A percentile compares a stretch with the other conserved stretches of the same genome.
Evolutionary conservation across 1,140 invertebrate genomes (phyloP).

Genomic region (Elysia chlorotica): DNA sequence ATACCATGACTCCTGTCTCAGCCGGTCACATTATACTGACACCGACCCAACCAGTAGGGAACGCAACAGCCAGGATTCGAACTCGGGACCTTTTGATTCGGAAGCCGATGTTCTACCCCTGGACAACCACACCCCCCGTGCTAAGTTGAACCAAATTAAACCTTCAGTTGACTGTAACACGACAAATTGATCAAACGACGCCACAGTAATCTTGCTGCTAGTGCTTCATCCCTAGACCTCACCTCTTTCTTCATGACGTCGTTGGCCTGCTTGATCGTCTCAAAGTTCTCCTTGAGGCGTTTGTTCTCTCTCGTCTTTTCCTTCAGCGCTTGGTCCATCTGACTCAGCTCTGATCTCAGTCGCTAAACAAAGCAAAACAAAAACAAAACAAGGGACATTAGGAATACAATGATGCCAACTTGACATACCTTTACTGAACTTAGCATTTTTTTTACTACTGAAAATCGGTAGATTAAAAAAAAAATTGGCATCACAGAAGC

Average conservation of each 20-base stretch:
- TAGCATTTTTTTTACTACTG: no score
- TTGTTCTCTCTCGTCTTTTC: conserved; percentile 57
- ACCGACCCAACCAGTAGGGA: conserved; percentile 99
- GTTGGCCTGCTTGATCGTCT: conserved; percentile 56
- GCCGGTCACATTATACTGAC: no score
- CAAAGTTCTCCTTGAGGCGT: conserved; percentile 58
- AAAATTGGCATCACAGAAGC: no score
- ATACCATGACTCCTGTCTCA: no score
- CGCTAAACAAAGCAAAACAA: conserved; percentile 33
- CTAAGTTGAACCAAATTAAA: neutral
- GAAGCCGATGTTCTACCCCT: neutral
- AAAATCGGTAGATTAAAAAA: no score
- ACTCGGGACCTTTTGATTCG: neutral
- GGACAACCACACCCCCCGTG: neutral
- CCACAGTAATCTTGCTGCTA: neutral
- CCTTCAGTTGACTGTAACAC: neutral
- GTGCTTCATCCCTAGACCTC: neutral
- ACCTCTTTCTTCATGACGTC: conserved; percentile 57
- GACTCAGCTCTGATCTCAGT: conserved; percentile 38
- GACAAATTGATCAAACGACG: neutral
- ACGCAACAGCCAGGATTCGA: conserved; percentile 75
- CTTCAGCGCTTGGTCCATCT: conserved; percentile 42
- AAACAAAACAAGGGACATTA: no score
- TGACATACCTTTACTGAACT: no score
- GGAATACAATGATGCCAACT: no score